phyloP scores from a whole-genome alignment of 2,888 invertebrate species.

The Stomorhina lunata region DNA sequence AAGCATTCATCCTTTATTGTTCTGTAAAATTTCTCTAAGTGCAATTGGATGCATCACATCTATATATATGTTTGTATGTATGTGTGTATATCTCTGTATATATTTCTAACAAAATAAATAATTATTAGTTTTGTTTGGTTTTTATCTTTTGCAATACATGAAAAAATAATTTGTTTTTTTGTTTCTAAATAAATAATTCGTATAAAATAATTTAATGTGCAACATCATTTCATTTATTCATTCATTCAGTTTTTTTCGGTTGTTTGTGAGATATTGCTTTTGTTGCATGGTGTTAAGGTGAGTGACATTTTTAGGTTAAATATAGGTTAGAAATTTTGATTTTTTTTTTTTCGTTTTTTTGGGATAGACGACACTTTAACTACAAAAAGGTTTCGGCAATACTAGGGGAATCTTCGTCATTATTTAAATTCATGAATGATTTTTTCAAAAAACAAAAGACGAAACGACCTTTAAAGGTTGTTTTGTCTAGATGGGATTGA shows the following conservation, averaged over 20 bases:
- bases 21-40: not conserved
- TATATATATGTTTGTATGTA: not conserved
- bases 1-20: no score
- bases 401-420: not conserved
- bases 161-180: slow-evolving; percentile 28
- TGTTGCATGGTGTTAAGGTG: slow-evolving; percentile 57
- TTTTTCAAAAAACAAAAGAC: not conserved
- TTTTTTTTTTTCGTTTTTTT: slow-evolving; percentile 4
- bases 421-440: not conserved
- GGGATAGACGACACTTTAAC: slow-evolving; percentile 47
- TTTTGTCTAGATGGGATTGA: not conserved
- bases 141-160: slow-evolving; percentile 10
- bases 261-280: not conserved
- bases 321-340: slow-evolving; percentile 59
- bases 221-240: slow-evolving; percentile 16
- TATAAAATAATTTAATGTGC: slow-evolving; percentile 11
- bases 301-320: slow-evolving; percentile 66
- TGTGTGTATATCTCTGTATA: not conserved
- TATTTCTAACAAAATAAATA: slow-evolving; percentile 29
- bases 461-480: slow-evolving; percentile 65
- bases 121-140: slow-evolving; percentile 31
- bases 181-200: not conserved
- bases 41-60: not conserved
- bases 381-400: slow-evolving; percentile 20
- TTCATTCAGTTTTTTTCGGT: slow-evolving; percentile 6